Base-by-base conservation (phyloP, 2,113 vertebrate genomes). In the Phoxinus phoxinus region DNA sequence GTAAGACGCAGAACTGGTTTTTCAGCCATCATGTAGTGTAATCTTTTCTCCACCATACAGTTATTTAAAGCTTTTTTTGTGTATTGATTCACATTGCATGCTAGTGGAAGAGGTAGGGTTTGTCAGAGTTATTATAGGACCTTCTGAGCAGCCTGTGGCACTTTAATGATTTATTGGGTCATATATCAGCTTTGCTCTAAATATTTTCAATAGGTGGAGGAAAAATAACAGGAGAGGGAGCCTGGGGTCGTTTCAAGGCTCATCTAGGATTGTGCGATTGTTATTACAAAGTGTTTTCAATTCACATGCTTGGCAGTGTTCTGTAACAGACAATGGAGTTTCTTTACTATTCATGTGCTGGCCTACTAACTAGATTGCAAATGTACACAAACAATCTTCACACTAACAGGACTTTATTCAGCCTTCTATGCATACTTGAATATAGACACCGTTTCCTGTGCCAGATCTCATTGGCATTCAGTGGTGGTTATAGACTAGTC, bases 1-100 rank as follows among this genome's bases (percentile, higher is more conserved):
- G 98, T 98, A 93, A 94, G 0, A 8, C 6, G 3, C 30, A 13
- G 2, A 30, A 8, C 30, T 17, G 5, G 25, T 2, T 74, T 51
- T 82, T 23, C 41, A 67, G 79, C 4, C n/a, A 35, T 35, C 6
- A 69, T n/a, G n/a, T 48, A 51, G 27, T 67, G 25, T 67, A 48
- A 10, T 46, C 27, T 69, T 6, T 35, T 41, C 25, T 63, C 25
- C 37, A 21, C 37, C 58, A 35, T 51, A 25, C 63, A 23, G 27
- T 53, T 69, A 69, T 82, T 71, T 41, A 58, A 56, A 21, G 30
- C 48, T 37, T 72, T 17, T 56, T 56, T 1, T 72, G 6, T 72
- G 21, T 69, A 1, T 72, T 56, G 48, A 72, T 56, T 72, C 65
- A 25, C 67, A 35, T 37, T 37, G 21, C 67, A 37, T 83, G 11